phyloP scores from a whole-genome alignment of 2,113 vertebrate genomes.

The Vulpes lagopus region DNA sequence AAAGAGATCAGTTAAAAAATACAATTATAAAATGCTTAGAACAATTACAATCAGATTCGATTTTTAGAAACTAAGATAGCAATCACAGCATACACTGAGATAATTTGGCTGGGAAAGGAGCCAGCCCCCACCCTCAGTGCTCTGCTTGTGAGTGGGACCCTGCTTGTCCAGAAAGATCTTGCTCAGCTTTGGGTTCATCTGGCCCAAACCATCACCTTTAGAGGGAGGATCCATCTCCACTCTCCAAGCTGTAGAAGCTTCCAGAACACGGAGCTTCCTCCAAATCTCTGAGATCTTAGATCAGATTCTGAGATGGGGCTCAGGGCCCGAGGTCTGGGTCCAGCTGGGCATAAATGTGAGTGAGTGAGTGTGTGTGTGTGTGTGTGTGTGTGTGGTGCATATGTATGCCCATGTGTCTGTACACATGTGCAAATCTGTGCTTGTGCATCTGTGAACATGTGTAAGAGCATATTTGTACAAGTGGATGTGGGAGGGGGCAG shows the following conservation, averaged over 20 bases:
- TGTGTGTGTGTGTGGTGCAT: not conserved
- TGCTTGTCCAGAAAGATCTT: not conserved
- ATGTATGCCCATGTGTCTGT: not conserved
- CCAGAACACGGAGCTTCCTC: not conserved
- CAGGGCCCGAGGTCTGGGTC: not conserved
- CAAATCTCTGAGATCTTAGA: not conserved
- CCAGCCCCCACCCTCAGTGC: not conserved
- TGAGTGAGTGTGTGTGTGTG: not conserved
- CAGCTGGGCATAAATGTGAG: not conserved
- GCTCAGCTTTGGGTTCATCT: not conserved
- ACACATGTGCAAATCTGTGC: not conserved
- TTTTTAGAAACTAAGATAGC: constrained; percentile 41
- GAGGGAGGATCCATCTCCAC: not conserved
- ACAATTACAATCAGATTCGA: not conserved
- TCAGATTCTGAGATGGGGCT: constrained; percentile 37
- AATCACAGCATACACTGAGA: not conserved
- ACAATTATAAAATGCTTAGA: constrained; percentile 19
- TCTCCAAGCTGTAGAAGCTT: not conserved
- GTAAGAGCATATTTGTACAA: not conserved
- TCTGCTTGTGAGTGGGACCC: not conserved
- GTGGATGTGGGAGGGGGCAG: not conserved
- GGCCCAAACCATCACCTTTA: not conserved
- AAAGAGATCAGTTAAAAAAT: constrained; percentile 6
- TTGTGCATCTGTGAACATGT: not conserved
- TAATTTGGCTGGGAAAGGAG: not conserved